These are phyloP conservation scores for Anolis apletophallus DNA, from an alignment of 2,797 vertebrate genomes.

Conservation along the genomic window DNA sequence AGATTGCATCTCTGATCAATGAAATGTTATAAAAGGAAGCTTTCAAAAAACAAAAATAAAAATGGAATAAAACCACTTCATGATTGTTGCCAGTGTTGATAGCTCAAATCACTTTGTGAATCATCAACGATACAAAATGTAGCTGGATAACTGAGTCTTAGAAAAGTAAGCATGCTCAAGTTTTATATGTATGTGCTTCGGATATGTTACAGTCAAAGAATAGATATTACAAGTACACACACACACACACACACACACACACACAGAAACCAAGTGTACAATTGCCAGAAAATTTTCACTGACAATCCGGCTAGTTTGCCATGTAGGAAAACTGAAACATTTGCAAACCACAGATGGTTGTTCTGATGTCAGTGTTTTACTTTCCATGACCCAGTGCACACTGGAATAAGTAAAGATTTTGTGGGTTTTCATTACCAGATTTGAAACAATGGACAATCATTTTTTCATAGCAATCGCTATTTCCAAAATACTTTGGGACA, in stretches of 20 bases:
- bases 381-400: conserved; percentile 14
- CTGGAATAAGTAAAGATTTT: conserved; percentile 1
- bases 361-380: conserved; percentile 31
- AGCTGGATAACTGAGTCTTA: not conserved
- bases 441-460: not conserved
- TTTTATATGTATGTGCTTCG: conserved; percentile 16
- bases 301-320: conserved; percentile 9
- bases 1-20: not conserved
- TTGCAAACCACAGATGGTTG: conserved; percentile 25
- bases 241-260: not conserved
- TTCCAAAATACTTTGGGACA: conserved; percentile 26
- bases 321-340: conserved; percentile 14
- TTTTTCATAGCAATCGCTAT: conserved; percentile 28
- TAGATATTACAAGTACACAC: not conserved
- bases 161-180: conserved; percentile 36
- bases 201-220: not conserved
- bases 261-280: not conserved
- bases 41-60: not conserved
- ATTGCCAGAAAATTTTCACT: conserved; percentile 14
- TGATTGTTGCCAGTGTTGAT: not conserved
- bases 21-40: not conserved
- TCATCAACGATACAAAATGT: not conserved
- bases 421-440: conserved; percentile 13
- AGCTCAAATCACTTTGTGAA: not conserved
- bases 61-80: not conserved